These are phyloP conservation scores for Parnassius smintheus DNA, from an alignment of 2,888 invertebrate species.

Conservation along the genomic window DNA sequence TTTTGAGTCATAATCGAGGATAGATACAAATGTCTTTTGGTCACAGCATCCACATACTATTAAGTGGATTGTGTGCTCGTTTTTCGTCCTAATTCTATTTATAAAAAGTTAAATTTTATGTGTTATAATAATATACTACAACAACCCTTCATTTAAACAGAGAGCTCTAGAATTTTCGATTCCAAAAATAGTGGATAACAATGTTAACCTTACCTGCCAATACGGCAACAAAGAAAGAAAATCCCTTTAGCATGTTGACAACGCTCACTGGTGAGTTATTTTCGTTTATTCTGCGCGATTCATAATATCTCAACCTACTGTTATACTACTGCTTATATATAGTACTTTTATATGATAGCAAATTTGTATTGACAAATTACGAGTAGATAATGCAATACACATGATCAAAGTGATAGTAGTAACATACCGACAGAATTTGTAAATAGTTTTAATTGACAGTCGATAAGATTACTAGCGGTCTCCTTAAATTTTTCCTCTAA, in stretches of 20 bases:
- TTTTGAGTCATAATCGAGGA: no score
- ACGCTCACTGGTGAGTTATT: not conserved
- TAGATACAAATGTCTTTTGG: no score
- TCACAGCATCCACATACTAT: no score
- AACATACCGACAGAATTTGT: constrained; percentile 17
- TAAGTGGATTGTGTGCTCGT: no score
- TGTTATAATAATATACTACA: not conserved
- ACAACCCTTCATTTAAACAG: not conserved
- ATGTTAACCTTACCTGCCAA: constrained; percentile 16
- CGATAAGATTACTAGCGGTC: constrained; percentile 22
- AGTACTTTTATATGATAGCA: constrained; percentile 16
- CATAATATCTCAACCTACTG: not conserved
- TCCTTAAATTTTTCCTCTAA: constrained; percentile 14
- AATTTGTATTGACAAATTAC: constrained; percentile 14
- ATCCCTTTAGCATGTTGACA: constrained; percentile 16
- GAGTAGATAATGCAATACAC: constrained; percentile 2
- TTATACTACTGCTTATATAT: not conserved
- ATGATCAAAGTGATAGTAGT: constrained; percentile 15
- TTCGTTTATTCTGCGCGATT: constrained; percentile 2
- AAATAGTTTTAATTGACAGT: constrained; percentile 18
- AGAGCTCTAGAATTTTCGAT: not conserved
- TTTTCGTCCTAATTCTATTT: no score
- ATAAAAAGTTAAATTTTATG: no score
- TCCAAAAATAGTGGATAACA: not conserved
- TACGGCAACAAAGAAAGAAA: constrained; percentile 6